Conservation (phyloP, 2,797 vertebrate genomes). For the Hypotaenidia okinawae region DNA sequence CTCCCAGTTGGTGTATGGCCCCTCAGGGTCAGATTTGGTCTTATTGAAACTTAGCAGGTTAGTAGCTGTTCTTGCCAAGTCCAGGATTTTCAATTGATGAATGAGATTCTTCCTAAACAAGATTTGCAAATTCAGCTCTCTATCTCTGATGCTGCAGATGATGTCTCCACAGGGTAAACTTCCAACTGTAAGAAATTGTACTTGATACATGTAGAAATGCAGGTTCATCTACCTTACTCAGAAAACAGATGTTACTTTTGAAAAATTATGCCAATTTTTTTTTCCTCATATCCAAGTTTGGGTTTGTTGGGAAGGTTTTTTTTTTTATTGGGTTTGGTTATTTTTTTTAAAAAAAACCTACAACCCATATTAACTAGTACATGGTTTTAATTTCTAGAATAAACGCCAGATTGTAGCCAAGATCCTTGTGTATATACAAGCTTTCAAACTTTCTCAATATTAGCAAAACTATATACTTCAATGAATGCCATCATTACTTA, state of each 20-base stretch:
- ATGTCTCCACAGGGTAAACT: background rate
- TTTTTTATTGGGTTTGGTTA: background rate
- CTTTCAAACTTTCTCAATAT: background rate
- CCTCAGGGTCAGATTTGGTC: constrained; percentile 90
- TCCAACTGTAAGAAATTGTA: background rate
- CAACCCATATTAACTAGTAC: background rate
- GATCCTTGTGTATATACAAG: background rate
- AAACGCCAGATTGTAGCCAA: background rate
- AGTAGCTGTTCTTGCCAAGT: constrained; percentile 45
- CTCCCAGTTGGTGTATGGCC: constrained; percentile 93
- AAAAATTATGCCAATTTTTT: background rate
- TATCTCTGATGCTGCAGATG: background rate
- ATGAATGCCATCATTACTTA: constrained; percentile 3
- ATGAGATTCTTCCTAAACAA: background rate
- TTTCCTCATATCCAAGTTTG: background rate
- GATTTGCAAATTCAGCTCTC: background rate
- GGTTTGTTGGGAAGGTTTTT: background rate
- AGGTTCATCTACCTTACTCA: background rate
- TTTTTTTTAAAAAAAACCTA: background rate
- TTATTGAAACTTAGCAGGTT: constrained; percentile 91
- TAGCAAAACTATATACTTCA: constrained; percentile 9
- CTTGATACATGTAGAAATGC: background rate
- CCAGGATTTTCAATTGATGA: background rate
- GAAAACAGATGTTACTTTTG: background rate
- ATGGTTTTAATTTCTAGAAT: background rate